Base-by-base conservation (phyloP, 2,113 vertebrate species). In the Spea multiplicata region DNA sequence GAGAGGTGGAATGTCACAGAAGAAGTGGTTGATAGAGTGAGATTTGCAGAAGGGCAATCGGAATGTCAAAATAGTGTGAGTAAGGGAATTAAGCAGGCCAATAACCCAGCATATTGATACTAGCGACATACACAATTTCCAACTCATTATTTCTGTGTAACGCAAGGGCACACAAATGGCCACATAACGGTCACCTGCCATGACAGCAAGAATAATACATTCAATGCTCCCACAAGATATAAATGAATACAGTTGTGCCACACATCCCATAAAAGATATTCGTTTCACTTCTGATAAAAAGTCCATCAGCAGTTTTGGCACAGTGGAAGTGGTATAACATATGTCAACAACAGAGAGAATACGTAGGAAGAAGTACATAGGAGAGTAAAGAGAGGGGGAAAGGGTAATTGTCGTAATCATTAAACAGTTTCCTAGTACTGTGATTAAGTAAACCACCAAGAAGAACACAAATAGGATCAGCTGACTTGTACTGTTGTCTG, bases 1-100 rank as follows among this genome's bases (percentile, higher is more conserved):
- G 12, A 81, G 72, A 3, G 79, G 67, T 45, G 79, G 66, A n/a
- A 75, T 71, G n/a, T 81, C 80, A 75, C 79, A 76, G 74, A 81
- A 81, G 44, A 71, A 81, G 14, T 81, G 80, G 45, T 81, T 81
- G 17, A 81, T 49, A 17, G 47, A 44, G 6, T n/a, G 64, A 66
- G 80, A 76, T 17, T 55, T 66, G 62, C 79, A 81, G 64, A 81
- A 81, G 1, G 80, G 80, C 53, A 81, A 53, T 4, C 59, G 66
- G n/a, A 81, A 76, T 53, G 79, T 75, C 14, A 81, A 73, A 2
- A 75, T 48, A 17, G 74, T 76, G 49, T 71, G 73, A 52, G 61
- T 67, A 8, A 76, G 59, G 30, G 80, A 76, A 52, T 75, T 81
- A 8, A 81, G 8, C 1, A 81, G 50, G 4, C 73, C 80, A 69